Percentiles rank a stretch among this genome's conserved stretches.
phyloP scores from a whole-genome alignment of 2,888 invertebrate genomes.

The Amblyjoppa fuscipennis region DNA sequence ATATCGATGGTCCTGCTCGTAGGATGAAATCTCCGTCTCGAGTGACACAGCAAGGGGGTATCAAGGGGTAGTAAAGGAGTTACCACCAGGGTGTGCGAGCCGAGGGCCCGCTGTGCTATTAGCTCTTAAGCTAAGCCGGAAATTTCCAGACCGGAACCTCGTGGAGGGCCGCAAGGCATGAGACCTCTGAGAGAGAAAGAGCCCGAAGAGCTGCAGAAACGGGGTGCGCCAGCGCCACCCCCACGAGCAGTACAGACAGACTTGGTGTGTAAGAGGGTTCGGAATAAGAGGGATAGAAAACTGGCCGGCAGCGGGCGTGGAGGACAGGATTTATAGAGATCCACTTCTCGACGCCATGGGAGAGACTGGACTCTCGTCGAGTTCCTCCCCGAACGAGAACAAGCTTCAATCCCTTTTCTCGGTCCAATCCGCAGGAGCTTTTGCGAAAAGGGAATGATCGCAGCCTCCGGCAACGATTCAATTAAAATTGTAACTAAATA shows the following conservation, averaged over 20 bases:
- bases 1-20: not conserved
- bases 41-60: constrained; percentile 19
- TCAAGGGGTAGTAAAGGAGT: constrained; percentile 31
- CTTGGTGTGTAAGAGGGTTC: constrained; percentile 43
- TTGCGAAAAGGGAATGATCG: constrained; percentile 27
- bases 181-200: constrained; percentile 49
- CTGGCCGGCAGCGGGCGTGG: constrained; percentile 40
- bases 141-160: constrained; percentile 79
- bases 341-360: constrained; percentile 64
- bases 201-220: constrained; percentile 13
- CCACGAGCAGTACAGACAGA: constrained; percentile 47
- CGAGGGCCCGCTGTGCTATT: constrained; percentile 75
- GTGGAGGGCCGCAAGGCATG: constrained; percentile 63
- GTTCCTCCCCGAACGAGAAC: constrained; percentile 29
- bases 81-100: constrained; percentile 54
- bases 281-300: constrained; percentile 64
- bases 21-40: constrained; percentile 33
- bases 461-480: constrained; percentile 56
- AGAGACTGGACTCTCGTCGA: constrained; percentile 45
- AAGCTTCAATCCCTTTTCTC: constrained; percentile 49
- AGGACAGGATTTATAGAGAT: constrained; percentile 76
- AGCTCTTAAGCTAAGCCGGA: constrained; percentile 81
- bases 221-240: constrained; percentile 19
- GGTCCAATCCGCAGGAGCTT: constrained; percentile 14
- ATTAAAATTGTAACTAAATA: constrained; percentile 69